Evolutionary conservation across 2,113 vertebrate species (phyloP), one percentile per base, ranked within the genome.

Genomic region (Connochaetes taurinus): DNA sequence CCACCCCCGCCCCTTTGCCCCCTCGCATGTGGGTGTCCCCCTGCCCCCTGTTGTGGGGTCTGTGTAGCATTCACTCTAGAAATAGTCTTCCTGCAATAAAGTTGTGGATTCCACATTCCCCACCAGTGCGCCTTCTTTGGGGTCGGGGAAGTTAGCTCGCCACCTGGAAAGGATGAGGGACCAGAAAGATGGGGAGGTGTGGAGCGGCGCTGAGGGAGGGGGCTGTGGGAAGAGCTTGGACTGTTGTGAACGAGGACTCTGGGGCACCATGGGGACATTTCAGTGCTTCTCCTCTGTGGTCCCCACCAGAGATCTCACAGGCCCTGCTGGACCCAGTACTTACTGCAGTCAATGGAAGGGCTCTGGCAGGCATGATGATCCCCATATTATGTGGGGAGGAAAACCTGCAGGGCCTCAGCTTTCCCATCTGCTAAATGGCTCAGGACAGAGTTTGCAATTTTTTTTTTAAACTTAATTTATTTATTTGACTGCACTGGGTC

Each of bases 1-100:
- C 91, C 40, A 1, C n/a, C 57, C 40, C 58, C 40, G 25, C 71
- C 60, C 64, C 14, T 25, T 55, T 47, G 7, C n/a, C 95, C 81
- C 60, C 92, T 76, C 5, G 98, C 98, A 98, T 98, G 98, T 96
- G 97, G 97, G 97, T 97, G 84, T 93, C 95, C 94, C 80, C 80
- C 60, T 3, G 1, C 16, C 92, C 57, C 96, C 95, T 5, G 3
- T 33, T 2, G 40, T 52, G 98, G 96, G 98, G 86, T 95, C 96
- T 91, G 71, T 97, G 93, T 98, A 76, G 86, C 85, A 40, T 93
- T 95, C 2, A 36, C 91, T 94, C 83, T 98, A 97, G 96, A 97
- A 93, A 81, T 97, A 98, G 97, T 97, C 97, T 97, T 98, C 97
- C 97, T 96, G 93, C 96, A 98, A 98, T 98, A 98, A 98, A 98